Evolutionary conservation across 2,888 invertebrate genomes (phyloP).

Genomic region (Agonopterix subpropinquella): DNA sequence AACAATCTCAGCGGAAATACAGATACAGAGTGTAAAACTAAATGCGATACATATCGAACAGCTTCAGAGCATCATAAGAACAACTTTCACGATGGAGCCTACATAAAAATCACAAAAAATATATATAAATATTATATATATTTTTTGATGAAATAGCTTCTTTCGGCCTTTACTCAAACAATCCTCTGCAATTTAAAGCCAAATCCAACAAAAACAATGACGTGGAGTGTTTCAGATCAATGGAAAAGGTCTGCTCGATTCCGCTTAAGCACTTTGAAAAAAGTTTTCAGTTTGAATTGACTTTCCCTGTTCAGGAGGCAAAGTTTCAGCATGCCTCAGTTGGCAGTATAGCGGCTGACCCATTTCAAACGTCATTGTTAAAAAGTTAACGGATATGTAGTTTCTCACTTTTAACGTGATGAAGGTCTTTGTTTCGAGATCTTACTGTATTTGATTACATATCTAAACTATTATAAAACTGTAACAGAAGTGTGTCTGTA

Average conservation of each 20-base stretch:
- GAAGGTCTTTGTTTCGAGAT: too few species aligned
- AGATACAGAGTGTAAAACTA: too few species aligned
- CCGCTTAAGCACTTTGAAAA: constrained; percentile 40
- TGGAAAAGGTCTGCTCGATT: constrained; percentile 32
- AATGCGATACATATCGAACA: too few species aligned
- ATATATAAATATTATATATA: too few species aligned
- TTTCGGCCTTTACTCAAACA: neutral
- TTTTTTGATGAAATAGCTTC: too few species aligned
- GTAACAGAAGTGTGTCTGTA: too few species aligned
- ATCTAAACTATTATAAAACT: too few species aligned
- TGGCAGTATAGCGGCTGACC: constrained; percentile 14
- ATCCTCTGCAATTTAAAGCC: constrained; percentile 5
- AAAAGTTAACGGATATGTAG: constrained; percentile 2
- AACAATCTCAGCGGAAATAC: too few species aligned
- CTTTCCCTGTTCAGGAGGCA: constrained; percentile 51
- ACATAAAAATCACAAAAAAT: too few species aligned
- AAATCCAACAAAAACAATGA: constrained; percentile 15
- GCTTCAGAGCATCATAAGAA: too few species aligned
- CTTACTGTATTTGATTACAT: too few species aligned
- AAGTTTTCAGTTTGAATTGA: constrained; percentile 58
- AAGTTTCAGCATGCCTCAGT: constrained; percentile 43
- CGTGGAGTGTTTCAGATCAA: constrained; percentile 30
- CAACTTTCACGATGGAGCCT: too few species aligned
- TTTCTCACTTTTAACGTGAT: neutral
- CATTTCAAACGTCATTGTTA: constrained; percentile 13